Evolutionary conservation across 2,888 invertebrate genomes (phyloP), one percentile per base, ranked within the genome.

Genomic region (Gymnocheta viridis): DNA sequence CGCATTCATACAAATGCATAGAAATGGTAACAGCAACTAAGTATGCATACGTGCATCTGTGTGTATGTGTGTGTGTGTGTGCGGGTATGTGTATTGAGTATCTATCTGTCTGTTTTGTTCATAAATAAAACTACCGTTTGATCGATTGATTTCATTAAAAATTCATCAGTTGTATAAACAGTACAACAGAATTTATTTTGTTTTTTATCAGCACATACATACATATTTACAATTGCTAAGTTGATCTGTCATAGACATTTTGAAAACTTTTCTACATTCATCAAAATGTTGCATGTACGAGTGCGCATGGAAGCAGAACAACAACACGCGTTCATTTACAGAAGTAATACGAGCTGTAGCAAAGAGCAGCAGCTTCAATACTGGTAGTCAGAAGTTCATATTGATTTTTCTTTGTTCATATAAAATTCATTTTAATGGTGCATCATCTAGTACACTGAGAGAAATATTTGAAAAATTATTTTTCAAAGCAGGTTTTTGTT

Each of bases 81-180:
- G 29, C 24, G 24, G 10, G 17, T 24, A 5, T 35, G 24, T n/a
- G 17, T 24, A 5, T 14, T 22, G 17, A 35, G 7, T 41, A 14
- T 32, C 12, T 51, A 22, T 67, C 10, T 70, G 22, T 17, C n/a
- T 58, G 66, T 47, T 67, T 32, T 73, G 60, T 69, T 81, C 67
- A 81, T 74, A 81, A 74, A 69, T 69, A 81, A 81, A 81, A 81
- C 81, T 74, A 81, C 81, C 81, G 74, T 74, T 81, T 90, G 90
- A 90, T 90, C 89, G 90, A 91, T 90, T 88, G 89, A 86, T 90
- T 90, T 90, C 91, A 91, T 90, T 91, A 89, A 88, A 90, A 90
- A 89, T 90, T 89, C 90, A 91, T 89, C 90, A 69, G 67, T 58
- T 73, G 64, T 88, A 88, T 89, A 87, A 66, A 66, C 47, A 73